phyloP scores from a whole-genome alignment of 2,113 vertebrate species.

The Tor tambroides region DNA sequence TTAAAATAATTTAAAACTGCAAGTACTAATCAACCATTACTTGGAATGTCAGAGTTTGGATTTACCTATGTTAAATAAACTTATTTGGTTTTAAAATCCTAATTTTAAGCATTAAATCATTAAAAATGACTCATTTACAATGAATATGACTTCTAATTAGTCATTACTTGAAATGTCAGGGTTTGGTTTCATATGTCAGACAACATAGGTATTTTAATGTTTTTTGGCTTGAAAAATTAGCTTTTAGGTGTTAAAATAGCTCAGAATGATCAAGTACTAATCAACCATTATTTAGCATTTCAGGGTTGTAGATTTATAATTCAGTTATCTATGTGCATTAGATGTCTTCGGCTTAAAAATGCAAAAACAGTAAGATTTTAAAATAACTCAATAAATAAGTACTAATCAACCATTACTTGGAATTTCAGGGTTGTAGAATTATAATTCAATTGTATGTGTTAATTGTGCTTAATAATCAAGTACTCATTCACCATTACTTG shows the following conservation, averaged over 20 bases:
- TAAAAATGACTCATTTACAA: neutral
- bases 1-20: neutral
- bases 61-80: neutral
- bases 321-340: neutral
- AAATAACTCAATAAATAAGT: too few relatives aligned
- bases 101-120: neutral
- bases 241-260: neutral
- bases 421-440: too few relatives aligned
- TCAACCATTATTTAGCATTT: neutral
- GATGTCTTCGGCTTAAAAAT: neutral
- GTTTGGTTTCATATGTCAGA: neutral
- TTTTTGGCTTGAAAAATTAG: neutral
- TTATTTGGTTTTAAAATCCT: neutral
- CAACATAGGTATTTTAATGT: too few relatives aligned
- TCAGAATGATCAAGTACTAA: neutral
- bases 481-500: too few relatives aligned
- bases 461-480: too few relatives aligned
- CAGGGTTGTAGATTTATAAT: neutral
- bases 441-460: too few relatives aligned
- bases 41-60: neutral
- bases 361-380: neutral
- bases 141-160: neutral
- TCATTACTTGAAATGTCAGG: neutral
- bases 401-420: too few relatives aligned
- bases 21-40: neutral